Evolutionary conservation across 2,888 invertebrate species (phyloP), one percentile per base, ranked within the genome.

Genomic region (Noctua janthe): DNA sequence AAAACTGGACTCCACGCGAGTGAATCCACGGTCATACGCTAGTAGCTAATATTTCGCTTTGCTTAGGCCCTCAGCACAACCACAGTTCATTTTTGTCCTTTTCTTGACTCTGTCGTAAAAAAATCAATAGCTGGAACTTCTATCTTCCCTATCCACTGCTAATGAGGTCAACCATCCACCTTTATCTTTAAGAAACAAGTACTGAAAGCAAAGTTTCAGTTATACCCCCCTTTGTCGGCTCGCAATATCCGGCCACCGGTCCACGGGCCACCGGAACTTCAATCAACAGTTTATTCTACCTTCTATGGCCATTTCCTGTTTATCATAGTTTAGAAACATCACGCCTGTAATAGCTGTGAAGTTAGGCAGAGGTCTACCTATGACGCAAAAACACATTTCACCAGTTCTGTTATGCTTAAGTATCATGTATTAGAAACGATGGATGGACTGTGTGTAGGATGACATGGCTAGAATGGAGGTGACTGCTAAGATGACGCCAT

Each of bases 281-380:
- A 89, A 90, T 90, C 89, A 86, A 81, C 76, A 85, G 85, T 88
- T 83, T 82, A 83, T 87, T 85, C 49, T 78, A 89, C 88, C 90
- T 88, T 78, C 74, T 78, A 76, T 64, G 71, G 71, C 74, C 79
- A 84, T 89, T 84, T 90, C 90, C 90, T 86, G 88, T 88, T 86
- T 86, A 86, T 79, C 80, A 89, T 85, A 87, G 85, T 87, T 86
- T 78, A 62, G 73, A 10, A 69, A 47, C 10, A 69, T 47, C 69
- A 23, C n/a, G n/a, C 47, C 4, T n/a, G 15, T 69, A 17, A 69
- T 47, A n/a, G 29, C 10, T 5, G 8, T 17, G 49, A 47, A 29
- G 69, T 47, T 10, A 4, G n/a, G n/a, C 69, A 29, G 47, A 17
- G n/a, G 17, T 69, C 15, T 69, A 7, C 1, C 13, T 43, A 43